These are phyloP conservation scores for Callinectes sapidus DNA, from an alignment of 2,888 invertebrate species.

Conservation along the genomic window DNA sequence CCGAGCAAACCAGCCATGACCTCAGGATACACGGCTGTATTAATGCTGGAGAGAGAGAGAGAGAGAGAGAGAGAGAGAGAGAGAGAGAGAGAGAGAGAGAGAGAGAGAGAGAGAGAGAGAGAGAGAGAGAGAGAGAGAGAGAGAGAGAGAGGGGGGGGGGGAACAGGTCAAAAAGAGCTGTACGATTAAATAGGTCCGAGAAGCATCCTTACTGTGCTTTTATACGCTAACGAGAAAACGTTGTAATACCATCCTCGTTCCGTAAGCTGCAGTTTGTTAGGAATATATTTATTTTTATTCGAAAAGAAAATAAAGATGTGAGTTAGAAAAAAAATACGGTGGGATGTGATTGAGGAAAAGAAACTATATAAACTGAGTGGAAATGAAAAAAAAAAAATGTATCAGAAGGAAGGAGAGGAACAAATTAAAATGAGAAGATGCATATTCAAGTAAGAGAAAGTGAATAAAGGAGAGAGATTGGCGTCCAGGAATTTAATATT, in stretches of 20 bases:
- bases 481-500: not conserved
- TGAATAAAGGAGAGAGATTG: not conserved
- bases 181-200: not conserved
- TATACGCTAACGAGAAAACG: not conserved
- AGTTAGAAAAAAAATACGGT: not conserved
- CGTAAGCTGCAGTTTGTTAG: not conserved
- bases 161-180: not conserved
- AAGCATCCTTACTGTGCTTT: not conserved
- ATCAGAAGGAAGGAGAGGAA: not conserved
- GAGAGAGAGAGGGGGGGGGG: not conserved
- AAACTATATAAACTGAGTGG: not conserved
- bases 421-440: not conserved
- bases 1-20: not conserved
- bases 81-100: slow-evolving; percentile 25
- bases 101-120: not conserved
- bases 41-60: slow-evolving; percentile 15
- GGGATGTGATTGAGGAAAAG: not conserved
- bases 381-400: not conserved
- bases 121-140: not conserved
- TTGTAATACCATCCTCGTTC: not conserved
- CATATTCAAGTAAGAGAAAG: not conserved
- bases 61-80: slow-evolving; percentile 25
- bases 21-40: not conserved
- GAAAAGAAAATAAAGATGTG: not conserved
- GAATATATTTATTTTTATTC: not conserved